phyloP scores from a whole-genome alignment of 2,797 vertebrate species.

The Hapalemur alaotrensis region DNA sequence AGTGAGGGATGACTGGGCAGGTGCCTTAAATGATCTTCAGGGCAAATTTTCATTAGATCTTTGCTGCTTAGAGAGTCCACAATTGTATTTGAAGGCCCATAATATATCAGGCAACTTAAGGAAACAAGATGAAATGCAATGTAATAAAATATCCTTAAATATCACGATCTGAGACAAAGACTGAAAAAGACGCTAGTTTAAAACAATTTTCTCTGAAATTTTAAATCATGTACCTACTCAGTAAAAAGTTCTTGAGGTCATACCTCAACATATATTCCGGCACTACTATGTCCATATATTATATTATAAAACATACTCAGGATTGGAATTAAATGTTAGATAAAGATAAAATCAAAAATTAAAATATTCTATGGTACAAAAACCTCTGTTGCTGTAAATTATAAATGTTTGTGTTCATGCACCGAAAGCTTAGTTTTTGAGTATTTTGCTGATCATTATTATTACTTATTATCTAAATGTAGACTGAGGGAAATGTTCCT shows the following conservation, averaged over 20 bases:
- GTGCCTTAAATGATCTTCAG: neutral
- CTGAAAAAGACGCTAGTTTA: neutral
- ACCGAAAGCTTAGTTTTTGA: neutral
- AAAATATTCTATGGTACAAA: neutral
- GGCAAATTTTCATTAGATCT: neutral
- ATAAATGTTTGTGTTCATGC: neutral
- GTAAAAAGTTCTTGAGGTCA: neutral
- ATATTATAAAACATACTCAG: neutral
- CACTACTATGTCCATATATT: neutral
- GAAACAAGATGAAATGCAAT: neutral
- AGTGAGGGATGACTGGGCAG: neutral
- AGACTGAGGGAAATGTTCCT: neutral
- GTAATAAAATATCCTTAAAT: neutral
- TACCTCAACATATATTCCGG: neutral
- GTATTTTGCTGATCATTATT: neutral
- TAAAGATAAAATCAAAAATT: neutral
- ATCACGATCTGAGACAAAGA: neutral
- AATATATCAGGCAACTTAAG: neutral
- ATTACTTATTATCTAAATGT: conserved; percentile 27
- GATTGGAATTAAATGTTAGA: neutral
- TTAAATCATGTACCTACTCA: neutral
- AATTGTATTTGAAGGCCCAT: neutral
- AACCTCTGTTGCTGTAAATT: neutral
- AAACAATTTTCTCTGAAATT: neutral
- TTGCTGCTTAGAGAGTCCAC: neutral